Percentiles rank a stretch among this genome's conserved stretches.
Evolutionary conservation across 2,113 vertebrate species (phyloP).

Genomic region (pig (Sus scrofa)): DNA sequence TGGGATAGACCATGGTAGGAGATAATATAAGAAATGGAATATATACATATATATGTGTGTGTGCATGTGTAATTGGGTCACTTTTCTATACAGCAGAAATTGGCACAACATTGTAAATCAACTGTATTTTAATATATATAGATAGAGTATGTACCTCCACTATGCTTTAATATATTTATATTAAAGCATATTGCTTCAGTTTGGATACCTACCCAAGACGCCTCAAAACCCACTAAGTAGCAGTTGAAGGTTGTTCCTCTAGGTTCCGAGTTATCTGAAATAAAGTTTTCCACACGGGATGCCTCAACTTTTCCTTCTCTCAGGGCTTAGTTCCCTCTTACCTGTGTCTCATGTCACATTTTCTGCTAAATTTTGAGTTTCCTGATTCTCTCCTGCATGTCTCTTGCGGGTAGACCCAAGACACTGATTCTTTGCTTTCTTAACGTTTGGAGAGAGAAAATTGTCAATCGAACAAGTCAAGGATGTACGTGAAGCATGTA

Average conservation of each 20-base stretch:
- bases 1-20: too few relatives aligned
- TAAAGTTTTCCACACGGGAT: background rate
- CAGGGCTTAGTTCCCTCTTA: background rate
- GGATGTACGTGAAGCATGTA: background rate
- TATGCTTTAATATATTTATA: too few relatives aligned
- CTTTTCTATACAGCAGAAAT: too few relatives aligned
- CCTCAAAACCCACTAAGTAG: background rate
- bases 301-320: background rate
- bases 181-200: background rate
- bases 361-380: background rate
- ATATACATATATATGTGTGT: too few relatives aligned
- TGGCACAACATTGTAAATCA: too few relatives aligned
- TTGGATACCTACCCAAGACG: background rate
- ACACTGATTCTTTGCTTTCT: background rate
- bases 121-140: too few relatives aligned
- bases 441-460: slow-evolving; percentile 11
- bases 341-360: background rate
- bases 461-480: background rate
- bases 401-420: background rate
- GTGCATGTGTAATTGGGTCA: too few relatives aligned
- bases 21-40: too few relatives aligned
- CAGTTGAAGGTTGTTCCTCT: background rate
- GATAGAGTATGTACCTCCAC: too few relatives aligned
- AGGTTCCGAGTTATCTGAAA: background rate
- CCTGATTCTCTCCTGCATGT: background rate